Evolutionary conservation across 2,888 invertebrate genomes (phyloP), one percentile per base, ranked within the genome.

Genomic region (Cecidostiba fungosa): DNA sequence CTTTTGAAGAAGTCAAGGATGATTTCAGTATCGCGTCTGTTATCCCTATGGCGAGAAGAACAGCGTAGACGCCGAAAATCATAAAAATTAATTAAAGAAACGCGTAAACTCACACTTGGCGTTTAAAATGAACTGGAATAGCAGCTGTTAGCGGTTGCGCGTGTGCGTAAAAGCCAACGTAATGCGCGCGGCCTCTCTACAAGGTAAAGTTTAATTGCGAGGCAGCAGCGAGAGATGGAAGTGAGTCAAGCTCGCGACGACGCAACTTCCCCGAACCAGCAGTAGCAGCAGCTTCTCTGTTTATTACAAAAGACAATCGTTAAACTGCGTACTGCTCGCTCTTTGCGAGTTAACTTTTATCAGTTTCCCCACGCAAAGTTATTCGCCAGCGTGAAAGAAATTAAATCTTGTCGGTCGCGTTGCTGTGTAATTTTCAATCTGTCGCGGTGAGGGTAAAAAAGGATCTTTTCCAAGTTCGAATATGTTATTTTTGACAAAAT

Each of bases 181-280:
- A 81, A 81, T 81, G 80, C 72, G 70, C 54, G 47, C 66, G 66
- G 74, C 19, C 74, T 43, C 82, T 82, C 29, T 73, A 76, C 74
- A 73, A 78, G 85, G 79, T 80, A 86, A 86, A 86, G 86, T 86
- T 86, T 86, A 86, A 86, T 86, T 86, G 80, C 86, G 69, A 83
- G 54, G 77, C 59, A 69, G 54, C 66, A 43, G 76, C n/a, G 29
- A 32, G 59, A 78, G 78, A 78, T 74, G 74, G 78, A 82, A 74
- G 72, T 36, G 76, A 74, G 82, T 70, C 43, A n/a, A n/a, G 66
- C 66, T 50, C 47, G 59, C 66, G 54, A 79, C 70, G 54, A 54
- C 10, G 23, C 43, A 62, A 39, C 76, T 26, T 72, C 26, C 77
- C 32, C n/a, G 23, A 26, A 59, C n/a, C 47, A 16, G 47, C 54